Evolutionary conservation across 2,888 invertebrate genomes (phyloP).

Genomic region (Dryococelus australis): DNA sequence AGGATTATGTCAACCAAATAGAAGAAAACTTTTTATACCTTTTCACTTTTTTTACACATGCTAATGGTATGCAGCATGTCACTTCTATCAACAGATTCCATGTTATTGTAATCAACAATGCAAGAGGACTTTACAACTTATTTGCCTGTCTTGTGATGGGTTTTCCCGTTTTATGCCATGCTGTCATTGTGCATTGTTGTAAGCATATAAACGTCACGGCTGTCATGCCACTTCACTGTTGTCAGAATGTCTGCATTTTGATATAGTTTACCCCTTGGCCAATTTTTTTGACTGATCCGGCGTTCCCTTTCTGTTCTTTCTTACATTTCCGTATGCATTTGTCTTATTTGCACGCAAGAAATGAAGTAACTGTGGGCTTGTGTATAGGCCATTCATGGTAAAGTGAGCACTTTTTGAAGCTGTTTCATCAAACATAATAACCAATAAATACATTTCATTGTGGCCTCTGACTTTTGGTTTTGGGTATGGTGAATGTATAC

Average conservation of each 20-base stretch:
- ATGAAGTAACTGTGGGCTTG: slow-evolving; percentile 39
- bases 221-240: slow-evolving; percentile 46
- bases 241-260: slow-evolving; percentile 31
- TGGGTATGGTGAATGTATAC: too few species aligned
- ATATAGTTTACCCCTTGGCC: slow-evolving; percentile 34
- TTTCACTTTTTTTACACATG: slow-evolving; percentile 46
- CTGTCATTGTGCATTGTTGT: slow-evolving; percentile 43
- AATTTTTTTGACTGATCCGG: slow-evolving; percentile 39
- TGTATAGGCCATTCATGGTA: too few species aligned
- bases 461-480: too few species aligned
- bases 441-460: too few species aligned
- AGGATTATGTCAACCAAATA: slow-evolving; percentile 48
- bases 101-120: slow-evolving; percentile 46
- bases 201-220: slow-evolving; percentile 45
- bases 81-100: slow-evolving; percentile 48
- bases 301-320: slow-evolving; percentile 40
- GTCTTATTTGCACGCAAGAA: slow-evolving; percentile 36
- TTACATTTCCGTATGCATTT: slow-evolving; percentile 41
- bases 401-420: too few species aligned
- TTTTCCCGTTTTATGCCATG: slow-evolving; percentile 37
- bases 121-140: slow-evolving; percentile 38
- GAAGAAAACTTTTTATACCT: slow-evolving; percentile 52
- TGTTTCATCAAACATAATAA: too few species aligned
- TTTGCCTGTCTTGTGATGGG: slow-evolving; percentile 34
- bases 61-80: slow-evolving; percentile 49